These are phyloP conservation scores for Atrichornis clamosus DNA, from an alignment of 2,113 vertebrate species.

Conservation along the genomic window DNA sequence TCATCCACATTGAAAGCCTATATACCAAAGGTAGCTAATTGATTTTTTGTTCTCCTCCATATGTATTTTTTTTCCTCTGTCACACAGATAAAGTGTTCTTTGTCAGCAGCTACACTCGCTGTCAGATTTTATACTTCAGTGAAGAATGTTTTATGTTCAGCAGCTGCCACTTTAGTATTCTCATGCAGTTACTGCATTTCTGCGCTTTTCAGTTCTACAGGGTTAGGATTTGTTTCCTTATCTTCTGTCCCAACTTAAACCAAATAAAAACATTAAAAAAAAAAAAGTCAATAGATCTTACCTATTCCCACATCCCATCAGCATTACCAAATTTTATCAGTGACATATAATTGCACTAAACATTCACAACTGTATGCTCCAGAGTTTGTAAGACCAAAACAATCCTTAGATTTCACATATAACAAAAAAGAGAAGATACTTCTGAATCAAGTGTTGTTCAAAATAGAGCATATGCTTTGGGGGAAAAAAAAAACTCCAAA, in stretches of 20 bases:
- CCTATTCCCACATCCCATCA: background rate
- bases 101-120: constrained; percentile 32
- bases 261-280: background rate
- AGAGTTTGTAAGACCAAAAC: background rate
- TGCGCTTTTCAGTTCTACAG: background rate
- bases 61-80: background rate
- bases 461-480: background rate
- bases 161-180: constrained; percentile 12
- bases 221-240: background rate
- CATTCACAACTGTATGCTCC: background rate
- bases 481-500: background rate
- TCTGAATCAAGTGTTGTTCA: background rate
- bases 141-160: constrained; percentile 41
- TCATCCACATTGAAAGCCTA: background rate
- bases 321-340: background rate
- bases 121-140: constrained; percentile 40
- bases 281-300: background rate
- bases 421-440: background rate
- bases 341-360: background rate
- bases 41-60: constrained; percentile 11
- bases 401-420: background rate
- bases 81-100: constrained; percentile 26
- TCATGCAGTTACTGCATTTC: background rate
- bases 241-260: background rate
- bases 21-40: background rate